Conservation (phyloP, 2,797 vertebrate genomes). For the Smutsia temminckii region DNA sequence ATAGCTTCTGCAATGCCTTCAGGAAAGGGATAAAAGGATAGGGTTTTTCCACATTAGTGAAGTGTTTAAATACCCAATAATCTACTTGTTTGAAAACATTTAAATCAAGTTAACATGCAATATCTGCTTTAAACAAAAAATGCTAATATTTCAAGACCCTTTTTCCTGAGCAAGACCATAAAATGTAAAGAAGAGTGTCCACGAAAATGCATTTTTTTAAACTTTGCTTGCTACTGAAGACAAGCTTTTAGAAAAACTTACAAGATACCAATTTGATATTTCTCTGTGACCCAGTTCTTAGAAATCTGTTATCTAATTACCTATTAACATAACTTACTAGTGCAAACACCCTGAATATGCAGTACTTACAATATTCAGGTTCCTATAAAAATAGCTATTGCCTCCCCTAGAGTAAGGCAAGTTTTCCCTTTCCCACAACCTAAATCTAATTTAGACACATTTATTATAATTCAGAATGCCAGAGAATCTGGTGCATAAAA, state of each 20-base stretch:
- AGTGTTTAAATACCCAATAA: not conserved
- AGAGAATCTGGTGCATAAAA: slow-evolving; percentile 54
- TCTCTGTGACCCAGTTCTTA: slow-evolving; percentile 65
- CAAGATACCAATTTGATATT: slow-evolving; percentile 29
- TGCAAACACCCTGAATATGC: not conserved
- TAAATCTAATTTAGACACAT: slow-evolving; percentile 13
- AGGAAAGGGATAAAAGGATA: not conserved
- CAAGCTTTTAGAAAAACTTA: not conserved
- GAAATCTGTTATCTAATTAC: slow-evolving; percentile 60
- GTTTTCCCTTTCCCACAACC: slow-evolving; percentile 41
- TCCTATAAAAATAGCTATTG: slow-evolving; percentile 33
- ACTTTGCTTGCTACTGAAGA: not conserved
- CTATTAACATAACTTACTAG: slow-evolving; percentile 65
- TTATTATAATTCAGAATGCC: slow-evolving; percentile 65
- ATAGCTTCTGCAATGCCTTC: not conserved
- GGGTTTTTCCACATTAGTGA: not conserved
- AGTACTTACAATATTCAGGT: slow-evolving; percentile 32
- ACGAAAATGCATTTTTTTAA: not conserved
- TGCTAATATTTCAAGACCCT: not conserved
- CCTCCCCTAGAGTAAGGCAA: slow-evolving; percentile 37
- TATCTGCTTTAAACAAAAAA: not conserved
- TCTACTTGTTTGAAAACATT: not conserved
- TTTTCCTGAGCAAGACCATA: not conserved
- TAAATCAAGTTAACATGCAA: not conserved
- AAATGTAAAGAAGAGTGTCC: not conserved